A percentile compares a stretch with the other conserved stretches of the same genome.
These are phyloP conservation scores for Noctilio leporinus DNA, from an alignment of 2,113 vertebrate genomes.

Conservation along the genomic window DNA sequence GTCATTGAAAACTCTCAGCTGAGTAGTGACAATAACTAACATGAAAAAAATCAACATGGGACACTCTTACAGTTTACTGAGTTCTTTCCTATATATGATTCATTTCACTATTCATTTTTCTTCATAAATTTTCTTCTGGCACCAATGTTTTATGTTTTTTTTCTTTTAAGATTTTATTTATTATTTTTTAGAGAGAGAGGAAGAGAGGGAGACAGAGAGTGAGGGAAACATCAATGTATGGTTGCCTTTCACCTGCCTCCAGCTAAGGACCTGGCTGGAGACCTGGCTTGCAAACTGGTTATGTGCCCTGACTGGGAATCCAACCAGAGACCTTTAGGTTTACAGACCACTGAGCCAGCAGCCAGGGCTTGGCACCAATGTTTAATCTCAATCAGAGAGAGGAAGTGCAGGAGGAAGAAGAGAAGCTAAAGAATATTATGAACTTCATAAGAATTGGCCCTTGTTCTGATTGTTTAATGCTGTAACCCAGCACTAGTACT, in stretches of 20 bases:
- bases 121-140: background rate
- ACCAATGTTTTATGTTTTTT: background rate
- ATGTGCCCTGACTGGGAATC: too few relatives aligned
- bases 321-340: too few relatives aligned
- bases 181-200: too few relatives aligned
- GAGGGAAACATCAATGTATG: too few relatives aligned
- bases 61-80: background rate
- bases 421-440: background rate
- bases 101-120: background rate
- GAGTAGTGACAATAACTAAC: background rate
- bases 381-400: background rate
- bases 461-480: background rate
- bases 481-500: background rate
- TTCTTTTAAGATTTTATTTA: too few relatives aligned
- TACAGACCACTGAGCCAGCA: too few relatives aligned
- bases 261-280: too few relatives aligned
- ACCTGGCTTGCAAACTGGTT: too few relatives aligned
- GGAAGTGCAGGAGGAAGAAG: background rate
- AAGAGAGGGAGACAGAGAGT: too few relatives aligned
- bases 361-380: background rate
- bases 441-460: background rate
- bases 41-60: background rate
- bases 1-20: background rate
- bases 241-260: too few relatives aligned
- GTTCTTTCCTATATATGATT: background rate